Base-by-base conservation (phyloP, 2,888 invertebrate species). In the Elysia crispata region DNA sequence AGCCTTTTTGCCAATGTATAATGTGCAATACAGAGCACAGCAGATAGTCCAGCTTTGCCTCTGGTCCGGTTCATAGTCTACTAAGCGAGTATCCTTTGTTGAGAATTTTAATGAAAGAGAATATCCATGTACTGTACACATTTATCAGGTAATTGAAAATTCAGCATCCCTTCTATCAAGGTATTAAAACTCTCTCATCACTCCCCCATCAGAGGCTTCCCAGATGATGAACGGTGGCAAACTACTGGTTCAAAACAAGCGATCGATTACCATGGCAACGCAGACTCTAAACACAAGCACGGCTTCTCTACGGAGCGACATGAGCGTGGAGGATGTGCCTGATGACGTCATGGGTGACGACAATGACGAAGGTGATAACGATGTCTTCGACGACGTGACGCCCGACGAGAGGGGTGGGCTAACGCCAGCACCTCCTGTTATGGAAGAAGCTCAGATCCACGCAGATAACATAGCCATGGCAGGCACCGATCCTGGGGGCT, bases 211-310 rank as follows among this genome's bases (percentile, higher is more conserved):
- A 75, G 75, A 75, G 23, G 75, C 75, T 28, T 57, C 33, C 33
- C 75, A 75, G 54, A 25, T 75, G 31, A 30, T 60, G 31, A 70
- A 75, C 15, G 54, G 28, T 8, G 50, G 25, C 18, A 69, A 69
- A 0, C 31, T 74, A 50, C 69, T 81, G n/a, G 66, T 69, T 69
- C 72, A 76, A 41, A 81, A 81, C 25, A 60, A 31, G 13, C 31
- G 67, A n/a, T 66, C 81, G 15, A 75, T 78, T n/a, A 69, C 77
- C 15, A 69, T 66, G 23, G 81, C 78, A 41, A 81, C 81, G 0
- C 81, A 81, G 70, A 81, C 81, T 1, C 50, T 78, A 8, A 67
- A 81, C 60, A 50, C 28, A 8, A 75, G 67, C 13, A 31, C 49
- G 20, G n/a, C 23, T 31, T 33, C 62, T 15, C 33, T 30, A 1